A percentile compares a stretch with the other conserved stretches of the same genome.
Conservation (phyloP, 2,113 vertebrate species). For the Ovis aries region DNA sequence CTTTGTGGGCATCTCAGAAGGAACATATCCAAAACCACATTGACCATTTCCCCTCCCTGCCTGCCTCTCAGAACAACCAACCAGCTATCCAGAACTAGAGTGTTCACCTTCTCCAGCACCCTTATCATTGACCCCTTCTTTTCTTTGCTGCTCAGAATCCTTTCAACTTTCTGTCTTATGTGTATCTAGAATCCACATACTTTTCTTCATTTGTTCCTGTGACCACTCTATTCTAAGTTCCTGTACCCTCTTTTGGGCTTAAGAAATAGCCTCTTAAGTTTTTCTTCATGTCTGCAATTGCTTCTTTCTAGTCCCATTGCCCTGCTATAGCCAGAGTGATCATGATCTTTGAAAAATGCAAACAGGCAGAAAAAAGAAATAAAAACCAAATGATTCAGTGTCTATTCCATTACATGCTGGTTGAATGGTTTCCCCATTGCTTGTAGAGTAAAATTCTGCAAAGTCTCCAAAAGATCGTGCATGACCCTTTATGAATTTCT, state of each 20-base stretch:
- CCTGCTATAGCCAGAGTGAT: not conserved
- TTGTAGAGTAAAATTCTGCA: not conserved
- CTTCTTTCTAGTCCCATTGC: not conserved
- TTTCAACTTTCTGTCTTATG: not conserved
- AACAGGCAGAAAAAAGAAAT: not conserved
- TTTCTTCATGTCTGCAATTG: not conserved
- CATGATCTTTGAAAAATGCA: not conserved
- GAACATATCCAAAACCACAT: not conserved
- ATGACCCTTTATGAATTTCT: not conserved
- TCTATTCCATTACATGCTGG: not conserved
- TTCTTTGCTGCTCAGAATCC: not conserved
- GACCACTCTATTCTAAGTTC: not conserved
- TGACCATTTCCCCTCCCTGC: not conserved
- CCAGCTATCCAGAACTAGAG: not conserved
- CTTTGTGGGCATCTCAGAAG: not conserved
- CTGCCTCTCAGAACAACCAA: not conserved
- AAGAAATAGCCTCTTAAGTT: not conserved
- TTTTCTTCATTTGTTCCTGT: not conserved
- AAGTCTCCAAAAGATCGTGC: not conserved
- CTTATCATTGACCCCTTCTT: not conserved
- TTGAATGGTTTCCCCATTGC: not conserved
- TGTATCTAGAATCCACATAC: not conserved
- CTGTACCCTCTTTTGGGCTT: not conserved
- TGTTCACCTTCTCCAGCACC: not conserved
- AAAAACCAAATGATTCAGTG: not conserved